A percentile compares a stretch with the other conserved stretches of the same genome.
Conservation (phyloP, 2,888 invertebrate genomes). For the Nephrotoma appendiculata region DNA sequence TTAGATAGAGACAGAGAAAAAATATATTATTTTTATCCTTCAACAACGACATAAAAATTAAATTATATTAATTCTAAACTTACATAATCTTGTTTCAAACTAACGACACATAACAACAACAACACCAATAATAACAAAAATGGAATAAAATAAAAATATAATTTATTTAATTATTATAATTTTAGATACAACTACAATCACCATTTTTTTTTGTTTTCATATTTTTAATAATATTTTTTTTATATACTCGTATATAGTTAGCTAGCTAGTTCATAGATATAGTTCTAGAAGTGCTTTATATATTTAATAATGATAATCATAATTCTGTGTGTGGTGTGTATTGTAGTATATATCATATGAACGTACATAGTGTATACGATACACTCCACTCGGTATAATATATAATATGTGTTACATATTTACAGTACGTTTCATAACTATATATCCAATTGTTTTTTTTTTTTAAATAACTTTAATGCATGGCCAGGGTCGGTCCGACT, state of each 20-base stretch:
- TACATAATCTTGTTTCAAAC: background rate
- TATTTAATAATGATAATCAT: background rate
- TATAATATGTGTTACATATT: too few species aligned
- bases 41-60: background rate
- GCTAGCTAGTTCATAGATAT: background rate
- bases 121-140: background rate
- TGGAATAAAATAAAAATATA: background rate
- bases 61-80: background rate
- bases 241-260: too few species aligned
- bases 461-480: too few species aligned
- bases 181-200: background rate
- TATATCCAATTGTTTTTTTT: too few species aligned
- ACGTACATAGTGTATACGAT: background rate
- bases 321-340: background rate
- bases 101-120: background rate
- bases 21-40: background rate
- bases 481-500: too few species aligned
- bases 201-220: background rate
- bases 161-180: background rate
- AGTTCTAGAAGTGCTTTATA: background rate
- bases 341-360: background rate
- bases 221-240: background rate
- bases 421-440: too few species aligned
- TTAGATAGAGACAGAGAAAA: background rate
- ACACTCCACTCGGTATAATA: background rate